Percentiles rank a stretch among this genome's conserved stretches.
These are phyloP conservation scores for Thumatha senex DNA, from an alignment of 2,888 invertebrate genomes.

Conservation along the genomic window DNA sequence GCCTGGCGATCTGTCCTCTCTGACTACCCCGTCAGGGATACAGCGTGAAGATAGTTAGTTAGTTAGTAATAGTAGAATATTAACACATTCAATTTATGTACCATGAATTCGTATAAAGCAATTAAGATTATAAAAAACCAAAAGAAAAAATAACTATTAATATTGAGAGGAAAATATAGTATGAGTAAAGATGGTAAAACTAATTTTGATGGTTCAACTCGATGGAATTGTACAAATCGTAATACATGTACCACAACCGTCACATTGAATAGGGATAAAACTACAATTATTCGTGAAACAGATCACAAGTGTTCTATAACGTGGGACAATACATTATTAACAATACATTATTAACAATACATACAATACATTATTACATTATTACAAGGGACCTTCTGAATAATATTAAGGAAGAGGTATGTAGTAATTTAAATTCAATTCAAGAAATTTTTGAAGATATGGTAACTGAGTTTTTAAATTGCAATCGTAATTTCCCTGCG, in stretches of 20 bases:
- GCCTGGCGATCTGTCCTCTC: too few species aligned
- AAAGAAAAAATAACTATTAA: too few species aligned
- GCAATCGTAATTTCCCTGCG: background rate
- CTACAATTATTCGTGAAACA: background rate
- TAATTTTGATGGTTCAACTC: background rate
- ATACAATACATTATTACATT: too few species aligned
- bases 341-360: background rate
- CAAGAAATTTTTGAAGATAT: background rate
- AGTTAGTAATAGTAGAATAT: too few species aligned
- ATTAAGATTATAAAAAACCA: too few species aligned
- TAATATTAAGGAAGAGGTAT: background rate
- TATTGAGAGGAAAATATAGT: slow-evolving; percentile 7
- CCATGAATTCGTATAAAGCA: too few species aligned
- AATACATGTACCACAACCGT: background rate
- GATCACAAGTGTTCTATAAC: background rate
- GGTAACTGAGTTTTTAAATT: background rate
- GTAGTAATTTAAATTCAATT: background rate
- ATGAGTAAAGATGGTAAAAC: slow-evolving; percentile 12
- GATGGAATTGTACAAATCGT: background rate
- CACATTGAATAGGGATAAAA: background rate
- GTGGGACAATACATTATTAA: too few species aligned
- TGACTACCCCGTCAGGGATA: too few species aligned
- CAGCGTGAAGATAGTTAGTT: too few species aligned
- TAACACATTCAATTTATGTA: too few species aligned
- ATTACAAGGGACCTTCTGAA: background rate